Conservation (phyloP, 2,888 invertebrate genomes). For the Formica aserva region DNA sequence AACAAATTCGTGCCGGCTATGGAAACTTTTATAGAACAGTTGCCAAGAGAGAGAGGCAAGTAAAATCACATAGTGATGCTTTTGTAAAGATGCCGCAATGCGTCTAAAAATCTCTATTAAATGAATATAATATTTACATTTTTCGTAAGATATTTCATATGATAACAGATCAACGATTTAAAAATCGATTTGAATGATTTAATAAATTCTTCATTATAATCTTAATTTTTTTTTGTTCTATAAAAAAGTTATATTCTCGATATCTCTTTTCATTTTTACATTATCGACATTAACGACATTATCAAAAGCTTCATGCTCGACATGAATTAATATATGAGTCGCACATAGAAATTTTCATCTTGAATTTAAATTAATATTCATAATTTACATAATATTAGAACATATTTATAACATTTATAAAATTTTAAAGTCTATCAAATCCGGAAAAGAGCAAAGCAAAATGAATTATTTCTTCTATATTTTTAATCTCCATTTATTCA, state of each 20-base stretch:
- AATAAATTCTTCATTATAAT: not conserved
- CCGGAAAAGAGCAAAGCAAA: not conserved
- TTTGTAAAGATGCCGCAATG: constrained; percentile 30
- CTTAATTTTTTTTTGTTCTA: not conserved
- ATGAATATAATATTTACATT: not conserved
- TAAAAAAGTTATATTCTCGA: not conserved
- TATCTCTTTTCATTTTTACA: not conserved
- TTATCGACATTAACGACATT: not conserved
- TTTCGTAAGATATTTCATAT: not conserved
- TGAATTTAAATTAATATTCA: not conserved
- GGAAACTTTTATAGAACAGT: constrained; percentile 39
- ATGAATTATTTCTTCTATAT: no score
- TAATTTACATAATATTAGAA: no score
- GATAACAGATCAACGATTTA: not conserved
- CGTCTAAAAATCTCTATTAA: constrained; percentile 13
- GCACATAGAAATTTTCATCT: constrained; percentile 13
- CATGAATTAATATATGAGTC: not conserved
- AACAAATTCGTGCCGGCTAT: constrained; percentile 20
- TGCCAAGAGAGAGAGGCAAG: not conserved
- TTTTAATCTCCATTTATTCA: not conserved
- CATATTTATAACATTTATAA: no score
- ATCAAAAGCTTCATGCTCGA: not conserved
- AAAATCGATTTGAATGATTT: not conserved
- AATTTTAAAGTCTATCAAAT: not conserved
- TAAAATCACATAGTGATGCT: constrained; percentile 13